Base-by-base conservation (phyloP, 2,797 vertebrate species). In the Octomys mimax region DNA sequence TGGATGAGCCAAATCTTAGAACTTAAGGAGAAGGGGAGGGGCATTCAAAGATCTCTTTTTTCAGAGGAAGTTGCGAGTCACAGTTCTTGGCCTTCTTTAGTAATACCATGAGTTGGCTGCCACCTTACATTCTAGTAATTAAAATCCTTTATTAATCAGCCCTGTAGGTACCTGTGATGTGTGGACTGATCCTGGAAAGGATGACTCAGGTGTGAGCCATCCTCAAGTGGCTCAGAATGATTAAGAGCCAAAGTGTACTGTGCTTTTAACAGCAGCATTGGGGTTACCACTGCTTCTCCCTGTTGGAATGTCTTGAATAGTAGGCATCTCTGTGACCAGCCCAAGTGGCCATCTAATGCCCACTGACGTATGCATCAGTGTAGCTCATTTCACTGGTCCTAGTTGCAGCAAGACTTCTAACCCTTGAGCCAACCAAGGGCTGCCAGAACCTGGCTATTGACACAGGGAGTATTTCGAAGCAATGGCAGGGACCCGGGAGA, bases 1-100 rank as follows among this genome's bases (percentile, higher is more conserved):
- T 73, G 61, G 39, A 80, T 83, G 49, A 26, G 28, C 26, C 61
- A 66, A 71, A 59, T 84, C 46, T 10, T 18, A 80, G n/a, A 75
- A 84, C 57, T 94, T 33, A 33, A 59, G 19, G 33, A 89, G 59
- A 73, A 85, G 36, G 12, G 9, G 26, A 84, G 77, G 73, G 88
- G 93, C 92, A 85, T 36, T 19, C 82, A 11, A 66, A 5, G 33
- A 54, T 92, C n/a, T 92, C 2, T 71, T 91, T 91, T 93, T 97
- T 54, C 28, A 31, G 49, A 90, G 79, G 26, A 85, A 90, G 22
- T 36, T 64, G 52, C 61, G 22, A 46, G 33, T 62, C 82, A 24
- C 36, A 77, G 19, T 36, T 70, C 5, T 68, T 61, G n/a, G n/a
- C 24, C 33, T 71, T 73, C 54, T 82, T 89, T 49, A 57, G 33